phyloP scores from a whole-genome alignment of 2,113 vertebrate species.

The Scomber colias region DNA sequence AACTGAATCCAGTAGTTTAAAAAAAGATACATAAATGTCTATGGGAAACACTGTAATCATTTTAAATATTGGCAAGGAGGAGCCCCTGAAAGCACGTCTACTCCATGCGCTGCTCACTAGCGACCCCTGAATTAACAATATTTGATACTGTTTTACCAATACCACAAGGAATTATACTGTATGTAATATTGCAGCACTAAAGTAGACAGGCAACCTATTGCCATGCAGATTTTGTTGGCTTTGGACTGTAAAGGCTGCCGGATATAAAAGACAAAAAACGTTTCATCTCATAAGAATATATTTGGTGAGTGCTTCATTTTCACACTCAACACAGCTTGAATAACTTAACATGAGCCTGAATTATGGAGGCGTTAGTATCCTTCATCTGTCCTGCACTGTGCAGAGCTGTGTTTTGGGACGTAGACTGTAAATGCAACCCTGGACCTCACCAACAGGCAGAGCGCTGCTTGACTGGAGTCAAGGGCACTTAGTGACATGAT shows the following conservation, averaged over 20 bases:
- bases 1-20: no score
- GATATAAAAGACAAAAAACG: not conserved
- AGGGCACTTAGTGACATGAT: slow-evolving; percentile 71
- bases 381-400: slow-evolving; percentile 30
- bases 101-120: no score
- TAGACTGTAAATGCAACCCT: slow-evolving; percentile 54
- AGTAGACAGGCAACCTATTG: not conserved
- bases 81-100: no score
- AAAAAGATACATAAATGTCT: no score
- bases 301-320: slow-evolving; percentile 11
- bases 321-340: slow-evolving; percentile 20
- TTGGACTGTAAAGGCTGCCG: not conserved
- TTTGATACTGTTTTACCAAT: slow-evolving; percentile 20
- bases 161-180: not conserved
- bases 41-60: no score
- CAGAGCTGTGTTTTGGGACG: slow-evolving; percentile 18
- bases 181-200: not conserved
- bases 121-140: slow-evolving; percentile 7
- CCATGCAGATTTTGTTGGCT: slow-evolving; percentile 19
- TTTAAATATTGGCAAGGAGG: not conserved
- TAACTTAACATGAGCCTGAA: slow-evolving; percentile 33
- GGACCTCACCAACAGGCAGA: slow-evolving; percentile 32
- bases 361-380: slow-evolving; percentile 22
- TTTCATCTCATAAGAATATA: not conserved
- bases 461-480: slow-evolving; percentile 60